Base-by-base conservation (phyloP, 2,113 vertebrate species). In the Phyllopteryx taeniolatus region DNA sequence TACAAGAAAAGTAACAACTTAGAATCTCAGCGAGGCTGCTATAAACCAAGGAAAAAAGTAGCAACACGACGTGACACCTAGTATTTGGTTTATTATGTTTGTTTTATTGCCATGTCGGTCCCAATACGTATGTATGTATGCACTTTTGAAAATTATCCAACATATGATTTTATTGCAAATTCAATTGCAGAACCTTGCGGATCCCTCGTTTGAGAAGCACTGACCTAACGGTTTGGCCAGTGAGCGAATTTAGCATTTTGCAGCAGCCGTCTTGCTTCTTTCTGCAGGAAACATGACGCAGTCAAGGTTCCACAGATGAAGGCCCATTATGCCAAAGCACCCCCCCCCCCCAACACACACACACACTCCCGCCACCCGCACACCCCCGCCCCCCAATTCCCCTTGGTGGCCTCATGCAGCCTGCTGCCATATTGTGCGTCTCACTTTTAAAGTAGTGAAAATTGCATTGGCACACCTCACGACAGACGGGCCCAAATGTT, bases 251-350 rank as follows among this genome's bases (percentile, higher is more conserved):
- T 53, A 12, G 20, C 49, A 53, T 53, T 53, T 53, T 53, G 17
- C 4, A 17, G 71, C 82, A 39, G 12, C 54, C 2, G 2, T 11
- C 27, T 85, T 70, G 62, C 74, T 57, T 27, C n/a, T 27, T 57
- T 22, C 82, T 65, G 56, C 73, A 80, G 44, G 70, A 72, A 82
- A 54, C 74, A 46, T 2, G 6, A 80, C 76, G 77, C 69, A 79
- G 80, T 84, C 67, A 65, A 71, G 71, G 82, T 78, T 71, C 75
- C 75, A 77, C 85, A 84, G 80, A 79, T 87, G 79, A 68, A 77
- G 22, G 70, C 64, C 65, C 74, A 43, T 76, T 46, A 53, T 67
- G 72, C 67, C 76, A 83, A 80, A 74, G 22, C 31, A 33, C 57
- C 12, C 57, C 6, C 12, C 27, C 44, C 4, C 49, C 1, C 49